Conservation (phyloP, 2,113 vertebrate genomes). For the Pluvialis apricaria region DNA sequence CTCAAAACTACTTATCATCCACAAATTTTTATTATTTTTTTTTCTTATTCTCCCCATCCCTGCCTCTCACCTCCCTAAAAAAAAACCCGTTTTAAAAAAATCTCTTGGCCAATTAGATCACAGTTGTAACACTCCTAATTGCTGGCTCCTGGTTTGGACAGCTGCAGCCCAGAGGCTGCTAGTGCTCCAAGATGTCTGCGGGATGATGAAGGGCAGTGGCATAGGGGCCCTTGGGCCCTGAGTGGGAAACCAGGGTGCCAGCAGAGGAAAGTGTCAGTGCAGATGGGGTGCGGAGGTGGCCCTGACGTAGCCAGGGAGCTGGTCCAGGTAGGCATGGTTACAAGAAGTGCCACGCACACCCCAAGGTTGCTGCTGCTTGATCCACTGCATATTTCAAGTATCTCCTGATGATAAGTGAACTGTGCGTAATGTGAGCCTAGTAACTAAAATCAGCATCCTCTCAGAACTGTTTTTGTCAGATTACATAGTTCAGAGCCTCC, state of each 20-base stretch:
- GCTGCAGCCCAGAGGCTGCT: neutral
- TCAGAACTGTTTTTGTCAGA: constrained; percentile 19
- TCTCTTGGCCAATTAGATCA: neutral
- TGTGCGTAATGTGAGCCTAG: neutral
- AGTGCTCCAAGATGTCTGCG: neutral
- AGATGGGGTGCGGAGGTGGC: neutral
- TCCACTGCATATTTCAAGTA: constrained; percentile 23
- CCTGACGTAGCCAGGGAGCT: neutral
- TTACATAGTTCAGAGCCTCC: constrained; percentile 15
- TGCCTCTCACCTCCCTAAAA: fast-evolving
- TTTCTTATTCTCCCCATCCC: neutral
- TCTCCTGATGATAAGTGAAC: neutral
- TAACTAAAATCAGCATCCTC: constrained; percentile 35
- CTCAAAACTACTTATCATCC: neutral
- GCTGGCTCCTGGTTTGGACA: neutral
- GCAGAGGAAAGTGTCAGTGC: neutral
- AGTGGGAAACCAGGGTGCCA: neutral
- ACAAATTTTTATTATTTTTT: neutral
- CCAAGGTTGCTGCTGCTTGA: neutral
- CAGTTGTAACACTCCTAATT: neutral
- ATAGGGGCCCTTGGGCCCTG: neutral
- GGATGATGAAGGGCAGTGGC: neutral
- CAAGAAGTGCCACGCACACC: neutral
- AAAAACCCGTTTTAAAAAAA: neutral
- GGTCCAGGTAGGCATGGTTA: neutral